Evolutionary conservation across 2,888 invertebrate species (phyloP), one percentile per base, ranked within the genome.

Genomic region (Allophyes oxyacanthae): DNA sequence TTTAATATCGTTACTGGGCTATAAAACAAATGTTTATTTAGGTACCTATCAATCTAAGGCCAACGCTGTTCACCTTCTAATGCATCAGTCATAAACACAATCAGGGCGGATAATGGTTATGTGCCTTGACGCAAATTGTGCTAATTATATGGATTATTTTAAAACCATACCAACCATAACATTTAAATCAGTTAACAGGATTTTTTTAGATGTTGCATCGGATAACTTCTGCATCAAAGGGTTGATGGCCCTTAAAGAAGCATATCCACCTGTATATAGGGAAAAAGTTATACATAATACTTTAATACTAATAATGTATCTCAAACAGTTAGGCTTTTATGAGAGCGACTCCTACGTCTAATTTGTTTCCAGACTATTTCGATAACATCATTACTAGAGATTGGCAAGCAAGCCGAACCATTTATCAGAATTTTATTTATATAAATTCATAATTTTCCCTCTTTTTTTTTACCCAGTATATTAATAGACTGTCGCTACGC

Each of bases 11-110:
- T 38, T 37, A 38, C 34, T 44, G 41, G 34, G 44, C 40, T 49
- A 50, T 68, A 56, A 65, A 68, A 53, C 34, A 61, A 52, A 72
- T 46, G 50, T 55, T 55, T 66, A 70, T 66, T 52, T 70, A 56
- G 34, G 13, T 51, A 15, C 44, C 6, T 64, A 55, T 50, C 43
- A 48, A 42, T 56, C 46, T 48, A 28, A 55, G 61, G 61, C 50
- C 65, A 50, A 28, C 38, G 20, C 20, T n/a, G 25, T 40, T 67
- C 36, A 70, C 71, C 71, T 67, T 64, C 59, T 46, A 52, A 26
- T 59, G 33, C 30, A 15, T 46, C 46, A 40, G 42, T 38, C 15
- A 52, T 44, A 8, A 44, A 51, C 40, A 13, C 40, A 34, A 66
- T 70, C 71, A 52, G 64, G 71, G 65, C 65, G 58, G 55, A 61